Conservation (phyloP, 2,113 vertebrate genomes). For the Sitta europaea region DNA sequence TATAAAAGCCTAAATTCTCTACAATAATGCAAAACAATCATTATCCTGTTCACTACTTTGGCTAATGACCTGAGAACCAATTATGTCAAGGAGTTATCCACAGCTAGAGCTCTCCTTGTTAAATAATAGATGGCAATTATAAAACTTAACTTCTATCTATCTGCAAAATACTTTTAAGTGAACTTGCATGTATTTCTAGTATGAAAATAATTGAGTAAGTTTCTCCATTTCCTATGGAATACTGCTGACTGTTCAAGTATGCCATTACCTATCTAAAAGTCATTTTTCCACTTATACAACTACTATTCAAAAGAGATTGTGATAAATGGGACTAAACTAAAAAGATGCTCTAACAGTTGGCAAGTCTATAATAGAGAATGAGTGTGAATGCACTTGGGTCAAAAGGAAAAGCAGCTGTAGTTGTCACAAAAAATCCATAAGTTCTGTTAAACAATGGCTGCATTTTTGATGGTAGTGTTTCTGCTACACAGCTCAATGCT, state of each 20-base stretch:
- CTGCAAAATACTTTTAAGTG: background rate
- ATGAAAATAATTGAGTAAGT: background rate
- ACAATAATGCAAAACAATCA: slow-evolving; percentile 2
- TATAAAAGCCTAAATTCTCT: background rate
- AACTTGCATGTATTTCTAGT: background rate
- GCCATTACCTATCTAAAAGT: background rate
- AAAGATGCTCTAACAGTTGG: background rate
- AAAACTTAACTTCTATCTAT: background rate
- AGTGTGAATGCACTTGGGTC: background rate
- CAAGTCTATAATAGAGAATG: background rate
- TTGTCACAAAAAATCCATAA: background rate
- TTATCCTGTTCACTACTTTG: background rate
- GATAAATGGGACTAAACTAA: slow-evolving; percentile 6
- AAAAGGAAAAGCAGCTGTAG: slow-evolving; percentile 10
- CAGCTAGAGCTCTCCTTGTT: background rate
- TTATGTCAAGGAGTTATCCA: background rate
- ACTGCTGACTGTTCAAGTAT: background rate
- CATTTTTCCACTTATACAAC: background rate
- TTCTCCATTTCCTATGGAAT: background rate
- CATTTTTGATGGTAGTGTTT: background rate
- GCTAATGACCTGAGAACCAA: background rate
- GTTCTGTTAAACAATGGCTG: background rate
- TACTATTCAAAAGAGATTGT: background rate
- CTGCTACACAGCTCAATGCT: background rate
- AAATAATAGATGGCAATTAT: background rate